Evolutionary conservation across 1,140 invertebrate genomes (phyloP), one percentile per base, ranked within the genome.

Genomic region (Drosophila tristis): DNA sequence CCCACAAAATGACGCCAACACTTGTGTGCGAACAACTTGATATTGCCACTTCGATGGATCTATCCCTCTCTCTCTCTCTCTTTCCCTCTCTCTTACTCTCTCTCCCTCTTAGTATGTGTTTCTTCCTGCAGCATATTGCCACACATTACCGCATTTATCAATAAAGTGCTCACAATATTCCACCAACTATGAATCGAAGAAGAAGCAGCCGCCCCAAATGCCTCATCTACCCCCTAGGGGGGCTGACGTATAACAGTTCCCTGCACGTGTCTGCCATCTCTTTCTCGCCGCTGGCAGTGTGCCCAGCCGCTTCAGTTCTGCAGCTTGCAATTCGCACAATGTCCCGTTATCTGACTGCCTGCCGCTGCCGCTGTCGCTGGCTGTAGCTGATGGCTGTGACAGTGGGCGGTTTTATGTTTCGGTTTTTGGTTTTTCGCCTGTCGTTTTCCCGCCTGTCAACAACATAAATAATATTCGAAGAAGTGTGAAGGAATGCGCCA

Each of bases 401-500:
- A 75, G 74, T 75, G 78, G 78, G 82, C 78, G 78, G 78, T 84
- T 72, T 87, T 86, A 82, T 79, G 82, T 87, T 87, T 73, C 81
- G 78, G 74, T 72, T 87, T 67, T 57, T 64, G 59, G 68, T 74
- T 57, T 74, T 67, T 62, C 50, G 63, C 11, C 66, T 31, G 56
- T 68, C 62, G 70, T 49, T 76, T 58, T 20, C 51, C 51, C 51
- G 66, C 59, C 78, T 89, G 82, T 87, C 82, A 87, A 78, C 82
- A 75, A 64, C 75, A 89, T 89, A 86, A 82, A 87, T 86, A 87
- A 86, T 78, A 86, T 87, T 87, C 72, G 72, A 42, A 66, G 44
- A 68, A 89, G 74, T 59, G 79, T 70, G 82, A 76, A 84, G 74
- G 61, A 80, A 71, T 71, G 67, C 51, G 66, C 48, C 50, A 68